Evolutionary conservation across 2,113 vertebrate species (phyloP).

Genomic region (Oceanodroma tethys): DNA sequence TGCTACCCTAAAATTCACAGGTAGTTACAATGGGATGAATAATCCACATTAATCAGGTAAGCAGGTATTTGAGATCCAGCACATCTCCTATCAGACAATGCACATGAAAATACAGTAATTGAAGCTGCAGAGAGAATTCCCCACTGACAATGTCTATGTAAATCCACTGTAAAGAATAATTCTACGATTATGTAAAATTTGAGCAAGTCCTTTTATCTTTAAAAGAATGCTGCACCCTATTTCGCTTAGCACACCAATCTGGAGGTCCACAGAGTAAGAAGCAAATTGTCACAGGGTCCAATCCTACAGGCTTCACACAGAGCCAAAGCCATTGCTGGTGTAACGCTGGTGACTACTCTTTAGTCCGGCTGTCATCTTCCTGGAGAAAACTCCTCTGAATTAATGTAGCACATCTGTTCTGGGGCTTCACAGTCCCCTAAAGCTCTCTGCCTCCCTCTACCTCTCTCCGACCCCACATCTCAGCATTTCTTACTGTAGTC

Average conservation of each 20-base stretch:
- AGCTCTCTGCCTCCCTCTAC: not conserved
- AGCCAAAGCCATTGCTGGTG: not conserved
- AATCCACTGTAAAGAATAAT: slow-evolving; percentile 65
- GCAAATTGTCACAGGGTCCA: not conserved
- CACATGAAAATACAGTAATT: slow-evolving; percentile 62
- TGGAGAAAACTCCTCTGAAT: not conserved
- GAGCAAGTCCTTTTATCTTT: slow-evolving; percentile 64
- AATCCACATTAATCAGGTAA: slow-evolving; percentile 72
- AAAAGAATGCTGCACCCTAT: slow-evolving; percentile 47
- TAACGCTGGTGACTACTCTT: rapidly evolving
- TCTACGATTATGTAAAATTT: slow-evolving; percentile 66
- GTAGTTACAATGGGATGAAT: slow-evolving; percentile 68
- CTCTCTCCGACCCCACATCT: not conserved
- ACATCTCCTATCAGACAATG: slow-evolving; percentile 66
- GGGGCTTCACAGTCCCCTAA: not conserved
- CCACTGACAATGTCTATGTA: slow-evolving; percentile 65
- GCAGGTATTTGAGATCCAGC: slow-evolving; percentile 65
- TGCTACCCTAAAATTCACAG: slow-evolving; percentile 71
- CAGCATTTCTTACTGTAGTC: not conserved
- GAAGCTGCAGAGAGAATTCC: slow-evolving; percentile 56
- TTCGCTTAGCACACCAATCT: slow-evolving; percentile 33
- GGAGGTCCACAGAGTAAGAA: slow-evolving; percentile 5
- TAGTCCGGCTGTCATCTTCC: not conserved
- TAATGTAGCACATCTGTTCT: not conserved
- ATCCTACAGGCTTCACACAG: not conserved